Percentiles rank a stretch among this genome's conserved stretches.
Evolutionary conservation across 2,888 invertebrate species (phyloP).

Genomic region (Epinotia demarniana): DNA sequence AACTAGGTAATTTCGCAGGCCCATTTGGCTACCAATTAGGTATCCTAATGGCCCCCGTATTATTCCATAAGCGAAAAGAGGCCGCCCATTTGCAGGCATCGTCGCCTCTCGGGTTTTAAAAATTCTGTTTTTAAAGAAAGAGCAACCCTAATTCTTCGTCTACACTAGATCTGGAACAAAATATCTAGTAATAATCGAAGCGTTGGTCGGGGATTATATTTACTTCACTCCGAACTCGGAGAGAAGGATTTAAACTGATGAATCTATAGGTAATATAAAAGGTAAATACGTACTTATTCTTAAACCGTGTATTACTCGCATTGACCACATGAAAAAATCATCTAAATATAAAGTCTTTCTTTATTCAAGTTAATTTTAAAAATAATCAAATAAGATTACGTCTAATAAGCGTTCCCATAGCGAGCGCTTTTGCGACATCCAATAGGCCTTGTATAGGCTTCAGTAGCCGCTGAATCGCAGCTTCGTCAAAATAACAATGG

Average conservation of each 20-base stretch:
- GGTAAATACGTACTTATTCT: too few species aligned
- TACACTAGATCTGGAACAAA: background rate
- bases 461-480: background rate
- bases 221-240: background rate
- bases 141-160: background rate
- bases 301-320: too few species aligned
- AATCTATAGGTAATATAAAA: too few species aligned
- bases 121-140: slow-evolving; percentile 5
- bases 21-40: background rate
- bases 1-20: background rate
- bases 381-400: background rate
- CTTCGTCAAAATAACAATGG: background rate
- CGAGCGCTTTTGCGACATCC: background rate
- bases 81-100: background rate
- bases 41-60: too few species aligned
- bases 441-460: background rate
- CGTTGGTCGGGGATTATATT: background rate
- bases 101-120: slow-evolving; percentile 6
- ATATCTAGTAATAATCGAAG: background rate
- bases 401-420: background rate
- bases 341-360: background rate
- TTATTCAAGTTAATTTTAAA: background rate
- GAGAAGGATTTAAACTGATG: too few species aligned
- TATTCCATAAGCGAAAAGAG: background rate
- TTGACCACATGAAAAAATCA: too few species aligned